Evolutionary conservation across 2,797 vertebrate genomes (phyloP).

Genomic region (Varecia variegata): DNA sequence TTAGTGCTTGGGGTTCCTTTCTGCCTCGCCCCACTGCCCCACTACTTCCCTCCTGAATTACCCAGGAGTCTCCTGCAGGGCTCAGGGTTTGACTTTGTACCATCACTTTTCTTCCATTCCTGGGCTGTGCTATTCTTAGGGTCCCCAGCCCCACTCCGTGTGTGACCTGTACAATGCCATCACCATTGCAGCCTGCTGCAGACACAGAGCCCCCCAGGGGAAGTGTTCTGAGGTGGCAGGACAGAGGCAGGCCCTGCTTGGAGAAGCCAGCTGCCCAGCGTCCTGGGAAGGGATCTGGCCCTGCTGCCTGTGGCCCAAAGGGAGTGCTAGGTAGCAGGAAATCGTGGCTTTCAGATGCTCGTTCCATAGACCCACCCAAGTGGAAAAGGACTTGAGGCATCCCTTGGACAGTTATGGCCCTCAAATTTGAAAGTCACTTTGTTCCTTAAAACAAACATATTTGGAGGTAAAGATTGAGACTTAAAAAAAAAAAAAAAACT

Average conservation of each 20-base stretch:
- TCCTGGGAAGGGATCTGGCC: not conserved
- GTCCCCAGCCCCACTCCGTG: not conserved
- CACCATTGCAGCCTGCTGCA: not conserved
- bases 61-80: not conserved
- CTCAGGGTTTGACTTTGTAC: not conserved
- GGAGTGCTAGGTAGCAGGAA: not conserved
- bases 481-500: not conserved
- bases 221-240: not conserved
- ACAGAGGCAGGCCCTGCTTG: not conserved
- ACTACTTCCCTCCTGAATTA: not conserved
- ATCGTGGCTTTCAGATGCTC: not conserved
- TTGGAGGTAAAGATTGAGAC: not conserved
- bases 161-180: not conserved
- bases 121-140: not conserved
- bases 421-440: constrained; percentile 17
- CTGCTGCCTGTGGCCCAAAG: not conserved
- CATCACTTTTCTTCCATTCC: not conserved
- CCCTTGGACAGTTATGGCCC: not conserved
- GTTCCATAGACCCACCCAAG: not conserved
- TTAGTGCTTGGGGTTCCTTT: not conserved
- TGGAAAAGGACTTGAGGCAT: not conserved
- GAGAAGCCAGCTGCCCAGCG: not conserved
- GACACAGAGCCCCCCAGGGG: not conserved
- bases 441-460: constrained; percentile 18
- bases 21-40: not conserved